Base-by-base conservation (phyloP, 1,140 invertebrate species). In the Pogonus chalceus region DNA sequence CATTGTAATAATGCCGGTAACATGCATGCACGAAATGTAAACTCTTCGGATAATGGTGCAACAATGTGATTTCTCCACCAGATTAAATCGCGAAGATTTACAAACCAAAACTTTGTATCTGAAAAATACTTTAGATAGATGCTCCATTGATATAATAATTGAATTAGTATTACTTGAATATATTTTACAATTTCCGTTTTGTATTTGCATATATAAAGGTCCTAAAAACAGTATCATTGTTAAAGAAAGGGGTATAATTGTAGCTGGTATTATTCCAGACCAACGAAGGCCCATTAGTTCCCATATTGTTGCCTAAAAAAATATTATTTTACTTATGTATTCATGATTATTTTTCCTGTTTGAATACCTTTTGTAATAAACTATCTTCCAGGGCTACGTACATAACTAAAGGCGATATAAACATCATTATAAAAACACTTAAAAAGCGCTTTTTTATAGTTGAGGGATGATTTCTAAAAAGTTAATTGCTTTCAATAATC, bases 1-100 rank as follows among this genome's bases (percentile, higher is more conserved):
- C 85, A 88, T 65, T 92, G 88, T 54, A 95, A 69, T 10, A 97
- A 72, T 16, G 96, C 68, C 21, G 92, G 91, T 66, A 96, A 74
- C 89, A 97, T 96, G 67, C 92, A 96, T 0, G 92, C 90, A 60
- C 94, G 77, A 69, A 92, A 95, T 2, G 91, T 91, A 74, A 93
- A 93, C 70, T 97, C 94, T 74, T 97, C 94, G 54, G 91, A 91
- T 23, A 97, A 67, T 10, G 93, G 94, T 10, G 92, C 93, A 59
- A 96, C 87, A 26, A 96, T 70, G 68, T 91, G 84, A 68, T 92
- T 94, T 58, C 92, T 78, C 60, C 92, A 76, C 90, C 90, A 95
- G 18, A 89, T 80, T 50, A 91, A 74, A 65, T 88, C 87, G 60
- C 78, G 76, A 51, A 83, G 72, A 56, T 79, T 84, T 47, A 76